Base-by-base conservation (phyloP, 2,888 invertebrate genomes). In the Tholera decimalis region DNA sequence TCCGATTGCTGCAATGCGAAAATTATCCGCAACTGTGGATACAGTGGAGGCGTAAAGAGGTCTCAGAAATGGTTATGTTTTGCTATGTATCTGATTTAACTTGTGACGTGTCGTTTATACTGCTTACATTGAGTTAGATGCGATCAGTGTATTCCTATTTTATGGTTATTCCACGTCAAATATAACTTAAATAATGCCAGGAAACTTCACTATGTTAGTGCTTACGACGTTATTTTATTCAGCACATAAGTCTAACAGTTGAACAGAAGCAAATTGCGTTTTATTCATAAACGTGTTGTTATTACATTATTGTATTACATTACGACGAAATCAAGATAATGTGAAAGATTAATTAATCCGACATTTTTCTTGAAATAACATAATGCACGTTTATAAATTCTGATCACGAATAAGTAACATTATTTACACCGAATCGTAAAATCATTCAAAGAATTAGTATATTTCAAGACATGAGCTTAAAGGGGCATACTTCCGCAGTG, bases 1-100 rank as follows among this genome's bases (percentile, higher is more conserved):
- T 91, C 89, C 90, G 91, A 93, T 93, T 91, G 90, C 84, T 86
- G 91, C 93, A 93, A 92, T 92, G 93, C 91, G 93, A 94, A 94
- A 93, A 94, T 92, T 93, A 94, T 93, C 92, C 91, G 83, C 88
- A 87, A 80, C 78, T 61, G 73, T 81, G 73, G 83, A 83, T 89
- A 89, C 85, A 88, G 88, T 88, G 90, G 89, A 91, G 92, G 93
- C 92, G 92, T 92, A 89, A 91, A 91, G 89, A 87, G 89, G 85
- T 84, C 89, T 89, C 90, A 89, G 89, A 88, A 92, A 92, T 92
- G 92, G 91, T 91, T 92, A 90, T 91, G 92, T 92, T 92, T 91
- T 89, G 86, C 87, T 89, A 93, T 93, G 93, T 92, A 94, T 94
- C 94, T 91, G 93, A 93, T 94, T 92, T 89, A 90, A 89, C 85